Base-by-base conservation (phyloP, 2,113 vertebrate species). In the Monarcha castaneiventris region DNA sequence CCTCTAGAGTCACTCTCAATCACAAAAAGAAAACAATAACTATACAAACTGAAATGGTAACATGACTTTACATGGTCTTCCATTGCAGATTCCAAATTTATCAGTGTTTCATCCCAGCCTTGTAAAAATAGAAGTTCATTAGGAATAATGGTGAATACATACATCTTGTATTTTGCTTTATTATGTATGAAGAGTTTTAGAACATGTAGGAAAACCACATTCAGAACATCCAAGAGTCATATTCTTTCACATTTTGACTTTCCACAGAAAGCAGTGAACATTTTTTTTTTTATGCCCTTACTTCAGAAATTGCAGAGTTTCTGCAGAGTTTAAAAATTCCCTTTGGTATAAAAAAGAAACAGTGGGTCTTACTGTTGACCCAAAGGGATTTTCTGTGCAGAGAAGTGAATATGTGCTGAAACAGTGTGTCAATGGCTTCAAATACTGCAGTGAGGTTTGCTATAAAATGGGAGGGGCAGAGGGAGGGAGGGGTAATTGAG, bases 391-490 rank as follows among this genome's bases (percentile, higher is more conserved):
- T 94, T 91, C 64, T 87, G 77, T 58, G 52, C 66, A 56, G 41
- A 92, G 63, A 77, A 94, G 67, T 84, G 87, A 93, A 85, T 89
- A 56, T 55, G 35, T 87, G 43, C 55, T 87, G 78, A 87, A 94
- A 58, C 18, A 58, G 58, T 55, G 23, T 82, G 78, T 91, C 95
- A 93, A 78, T 77, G 74, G 52, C 84, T 96, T 95, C 81, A 97
- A 97, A 93, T 85, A 83, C 58, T 32, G 20, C 25, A 46, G 77
- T 21, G 48, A 89, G 74, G 16, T 84, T 78, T 94, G 51, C 86
- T 92, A 74, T 87, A 89, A 93, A 94, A 91, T 86, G 68, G 94
- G 90, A 88, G 86, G 89, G 61, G n/a, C 23, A 71, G 55, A n/a
- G 43, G n/a, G 59, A 82, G 25, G 49, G 67, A 79, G 84, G 54